phyloP scores from a whole-genome alignment of 2,113 vertebrate genomes.

The Notiomystis cincta region DNA sequence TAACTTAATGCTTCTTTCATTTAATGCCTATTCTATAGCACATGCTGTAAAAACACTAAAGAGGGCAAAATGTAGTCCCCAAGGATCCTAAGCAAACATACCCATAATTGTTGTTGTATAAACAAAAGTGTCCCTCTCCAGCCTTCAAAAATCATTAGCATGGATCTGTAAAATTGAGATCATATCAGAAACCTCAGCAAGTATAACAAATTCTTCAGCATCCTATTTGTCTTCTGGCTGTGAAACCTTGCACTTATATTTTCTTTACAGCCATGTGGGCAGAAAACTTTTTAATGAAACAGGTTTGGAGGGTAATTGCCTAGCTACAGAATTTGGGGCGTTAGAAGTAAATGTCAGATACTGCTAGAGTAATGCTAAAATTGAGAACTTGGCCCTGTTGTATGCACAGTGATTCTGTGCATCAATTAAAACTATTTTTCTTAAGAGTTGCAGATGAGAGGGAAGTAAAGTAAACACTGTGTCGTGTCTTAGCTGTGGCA shows the following conservation, averaged over 20 bases:
- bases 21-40: neutral
- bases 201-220: neutral
- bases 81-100: neutral
- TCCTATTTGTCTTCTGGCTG: conserved; percentile 3
- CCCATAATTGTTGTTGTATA: conserved; percentile 23
- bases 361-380: neutral
- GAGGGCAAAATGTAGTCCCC: conserved; percentile 10
- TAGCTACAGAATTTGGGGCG: neutral
- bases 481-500: neutral
- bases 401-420: neutral
- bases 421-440: conserved; percentile 21
- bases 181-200: neutral
- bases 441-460: neutral
- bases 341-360: conserved; percentile 1
- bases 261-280: neutral
- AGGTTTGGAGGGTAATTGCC: neutral
- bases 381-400: neutral
- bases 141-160: conserved; percentile 3
- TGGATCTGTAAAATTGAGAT: conserved; percentile 15
- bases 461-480: neutral
- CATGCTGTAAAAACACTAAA: neutral
- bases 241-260: neutral
- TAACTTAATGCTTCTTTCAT: neutral
- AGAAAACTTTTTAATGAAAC: conserved; percentile 16
- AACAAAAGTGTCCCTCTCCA: conserved; percentile 32